Evolutionary conservation across 2,888 invertebrate species (phyloP).

Genomic region (Drosophila prostipennis): DNA sequence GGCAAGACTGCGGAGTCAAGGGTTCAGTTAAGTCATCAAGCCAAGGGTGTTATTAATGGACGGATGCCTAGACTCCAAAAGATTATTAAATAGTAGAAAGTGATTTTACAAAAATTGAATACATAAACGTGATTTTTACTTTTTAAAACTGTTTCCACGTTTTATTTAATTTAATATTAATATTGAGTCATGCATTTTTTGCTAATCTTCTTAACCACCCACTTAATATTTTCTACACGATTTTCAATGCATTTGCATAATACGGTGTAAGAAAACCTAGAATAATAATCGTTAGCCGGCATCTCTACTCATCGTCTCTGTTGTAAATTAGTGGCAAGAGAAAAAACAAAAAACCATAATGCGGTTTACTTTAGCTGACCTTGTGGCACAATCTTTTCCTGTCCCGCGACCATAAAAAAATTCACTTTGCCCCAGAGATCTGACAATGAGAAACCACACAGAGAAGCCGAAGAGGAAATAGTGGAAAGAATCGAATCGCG

Average conservation of each 20-base stretch:
- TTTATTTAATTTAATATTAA: too few relatives aligned
- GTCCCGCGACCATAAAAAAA: constrained; percentile 21
- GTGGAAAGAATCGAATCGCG: constrained; percentile 40
- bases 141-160: neutral
- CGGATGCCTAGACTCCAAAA: neutral
- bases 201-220: neutral
- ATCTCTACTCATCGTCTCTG: constrained; percentile 46
- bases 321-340: constrained; percentile 45
- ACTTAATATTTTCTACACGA: neutral
- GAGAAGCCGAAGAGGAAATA: constrained; percentile 33
- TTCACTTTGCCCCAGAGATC: constrained; percentile 24
- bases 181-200: neutral
- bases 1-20: constrained; percentile 13
- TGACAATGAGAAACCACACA: constrained; percentile 60
- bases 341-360: constrained; percentile 42
- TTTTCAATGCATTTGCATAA: constrained; percentile 2
- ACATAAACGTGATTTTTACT: neutral
- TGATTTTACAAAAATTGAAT: neutral
- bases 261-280: constrained; percentile 20
- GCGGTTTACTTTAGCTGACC: constrained; percentile 60
- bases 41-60: constrained; percentile 1
- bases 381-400: constrained; percentile 51
- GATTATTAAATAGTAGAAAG: neutral
- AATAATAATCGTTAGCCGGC: constrained; percentile 61
- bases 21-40: constrained; percentile 25